These are phyloP conservation scores for Parnassius smintheus DNA, from an alignment of 2,888 invertebrate genomes.

Conservation along the genomic window DNA sequence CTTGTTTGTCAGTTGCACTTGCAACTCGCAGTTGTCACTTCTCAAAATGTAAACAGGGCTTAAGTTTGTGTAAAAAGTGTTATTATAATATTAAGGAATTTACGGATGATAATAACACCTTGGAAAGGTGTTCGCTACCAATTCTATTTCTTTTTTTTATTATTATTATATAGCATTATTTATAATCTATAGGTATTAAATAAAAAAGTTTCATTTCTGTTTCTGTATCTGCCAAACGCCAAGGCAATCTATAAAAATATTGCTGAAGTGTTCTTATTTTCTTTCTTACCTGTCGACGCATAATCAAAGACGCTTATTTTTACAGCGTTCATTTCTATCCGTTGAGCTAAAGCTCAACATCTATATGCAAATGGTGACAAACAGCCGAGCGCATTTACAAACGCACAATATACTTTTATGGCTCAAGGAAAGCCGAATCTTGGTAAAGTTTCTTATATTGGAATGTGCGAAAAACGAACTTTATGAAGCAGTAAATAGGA, in stretches of 20 bases:
- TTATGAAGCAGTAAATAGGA: slow-evolving; percentile 33
- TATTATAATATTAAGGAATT: no score
- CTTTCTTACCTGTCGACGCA: slow-evolving; percentile 28
- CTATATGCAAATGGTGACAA: slow-evolving; percentile 79
- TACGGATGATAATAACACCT: no score
- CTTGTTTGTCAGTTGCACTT: no score
- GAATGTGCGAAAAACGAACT: slow-evolving; percentile 33
- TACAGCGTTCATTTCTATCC: slow-evolving; percentile 25
- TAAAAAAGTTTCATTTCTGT: no score
- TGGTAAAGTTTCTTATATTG: slow-evolving; percentile 37
- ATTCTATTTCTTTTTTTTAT: no score
- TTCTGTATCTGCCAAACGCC: not conserved
- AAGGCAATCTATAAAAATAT: no score
- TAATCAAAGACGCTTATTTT: slow-evolving; percentile 27
- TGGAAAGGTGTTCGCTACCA: no score
- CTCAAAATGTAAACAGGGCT: no score
- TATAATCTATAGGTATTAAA: no score
- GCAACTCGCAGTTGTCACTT: no score
- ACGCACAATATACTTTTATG: slow-evolving; percentile 80
- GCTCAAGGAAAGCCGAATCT: slow-evolving; percentile 68
- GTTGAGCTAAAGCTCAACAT: slow-evolving; percentile 42
- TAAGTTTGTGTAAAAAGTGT: no score
- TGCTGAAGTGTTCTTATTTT: not conserved
- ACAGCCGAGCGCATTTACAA: slow-evolving; percentile 72
- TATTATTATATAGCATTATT: no score